Conservation (phyloP, 2,113 vertebrate genomes). For the Cephalopholis sonnerati region DNA sequence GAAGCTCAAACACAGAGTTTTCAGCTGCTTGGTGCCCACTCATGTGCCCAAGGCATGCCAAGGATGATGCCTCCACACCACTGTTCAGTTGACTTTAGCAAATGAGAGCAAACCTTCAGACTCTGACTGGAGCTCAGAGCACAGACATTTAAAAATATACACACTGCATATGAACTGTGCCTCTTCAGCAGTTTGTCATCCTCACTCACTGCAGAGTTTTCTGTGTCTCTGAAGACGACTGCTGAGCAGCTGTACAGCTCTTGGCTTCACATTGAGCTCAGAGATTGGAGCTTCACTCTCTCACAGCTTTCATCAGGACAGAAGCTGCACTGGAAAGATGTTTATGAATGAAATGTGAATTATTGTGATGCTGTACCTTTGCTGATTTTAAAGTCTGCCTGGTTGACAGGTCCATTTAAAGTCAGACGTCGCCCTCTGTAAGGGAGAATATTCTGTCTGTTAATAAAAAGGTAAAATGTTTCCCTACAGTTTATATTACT, state of each 20-base stretch:
- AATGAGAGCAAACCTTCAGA: neutral
- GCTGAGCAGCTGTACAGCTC: neutral
- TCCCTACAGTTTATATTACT: neutral
- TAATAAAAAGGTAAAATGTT: neutral
- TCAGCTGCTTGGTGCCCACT: neutral
- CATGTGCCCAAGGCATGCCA: neutral
- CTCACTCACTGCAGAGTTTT: neutral
- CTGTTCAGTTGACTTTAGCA: neutral
- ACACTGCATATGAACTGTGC: neutral
- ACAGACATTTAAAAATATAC: neutral
- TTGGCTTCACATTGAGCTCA: neutral
- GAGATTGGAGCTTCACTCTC: neutral
- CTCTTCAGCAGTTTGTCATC: neutral
- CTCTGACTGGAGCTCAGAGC: neutral
- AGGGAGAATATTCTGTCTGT: neutral
- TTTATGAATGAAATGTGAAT: neutral
- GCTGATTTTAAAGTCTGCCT: neutral
- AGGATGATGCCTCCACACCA: neutral
- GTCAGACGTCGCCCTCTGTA: neutral
- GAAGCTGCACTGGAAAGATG: neutral
- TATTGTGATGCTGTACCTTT: neutral
- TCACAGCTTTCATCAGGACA: neutral
- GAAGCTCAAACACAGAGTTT: neutral
- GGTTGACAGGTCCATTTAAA: neutral
- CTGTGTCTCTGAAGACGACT: neutral